phyloP scores from a whole-genome alignment of 2,888 invertebrate genomes.

The Synergus laeviventris region DNA sequence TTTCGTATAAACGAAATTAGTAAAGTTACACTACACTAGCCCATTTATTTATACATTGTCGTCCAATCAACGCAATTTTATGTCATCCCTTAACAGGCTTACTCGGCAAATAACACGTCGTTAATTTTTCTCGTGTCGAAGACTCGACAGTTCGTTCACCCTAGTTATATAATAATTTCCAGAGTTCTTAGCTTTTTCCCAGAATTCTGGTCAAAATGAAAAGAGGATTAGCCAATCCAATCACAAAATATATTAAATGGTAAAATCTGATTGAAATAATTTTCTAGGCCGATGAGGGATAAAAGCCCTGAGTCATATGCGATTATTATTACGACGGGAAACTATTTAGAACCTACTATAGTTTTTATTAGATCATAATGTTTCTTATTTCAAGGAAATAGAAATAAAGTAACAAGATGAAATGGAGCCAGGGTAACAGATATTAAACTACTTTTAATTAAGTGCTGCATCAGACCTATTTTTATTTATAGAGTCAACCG shows the following conservation, averaged over 20 bases:
- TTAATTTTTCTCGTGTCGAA: conserved; percentile 61
- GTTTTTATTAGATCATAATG: conserved; percentile 11
- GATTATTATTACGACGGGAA: conserved; percentile 1
- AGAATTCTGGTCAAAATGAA: neutral
- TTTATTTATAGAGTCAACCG: neutral
- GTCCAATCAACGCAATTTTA: conserved; percentile 52
- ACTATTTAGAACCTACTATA: conserved; percentile 5
- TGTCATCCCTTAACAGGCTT: conserved; percentile 59
- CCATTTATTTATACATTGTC: conserved; percentile 40
- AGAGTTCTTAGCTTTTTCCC: neutral
- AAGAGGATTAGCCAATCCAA: neutral
- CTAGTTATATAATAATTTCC: conserved; percentile 44
- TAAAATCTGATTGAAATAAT: conserved; percentile 14
- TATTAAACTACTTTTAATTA: neutral
- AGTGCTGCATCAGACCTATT: neutral
- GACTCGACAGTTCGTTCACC: conserved; percentile 54
- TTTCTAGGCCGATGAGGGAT: neutral
- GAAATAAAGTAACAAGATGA: neutral
- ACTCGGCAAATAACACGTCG: conserved; percentile 59
- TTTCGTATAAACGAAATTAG: neutral
- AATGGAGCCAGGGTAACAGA: neutral
- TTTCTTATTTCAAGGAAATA: neutral
- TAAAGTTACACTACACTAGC: neutral
- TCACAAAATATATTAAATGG: neutral
- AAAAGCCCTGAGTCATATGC: neutral